Evolutionary conservation across 2,113 vertebrate species (phyloP).

Genomic region (Corynorhinus townsendii): DNA sequence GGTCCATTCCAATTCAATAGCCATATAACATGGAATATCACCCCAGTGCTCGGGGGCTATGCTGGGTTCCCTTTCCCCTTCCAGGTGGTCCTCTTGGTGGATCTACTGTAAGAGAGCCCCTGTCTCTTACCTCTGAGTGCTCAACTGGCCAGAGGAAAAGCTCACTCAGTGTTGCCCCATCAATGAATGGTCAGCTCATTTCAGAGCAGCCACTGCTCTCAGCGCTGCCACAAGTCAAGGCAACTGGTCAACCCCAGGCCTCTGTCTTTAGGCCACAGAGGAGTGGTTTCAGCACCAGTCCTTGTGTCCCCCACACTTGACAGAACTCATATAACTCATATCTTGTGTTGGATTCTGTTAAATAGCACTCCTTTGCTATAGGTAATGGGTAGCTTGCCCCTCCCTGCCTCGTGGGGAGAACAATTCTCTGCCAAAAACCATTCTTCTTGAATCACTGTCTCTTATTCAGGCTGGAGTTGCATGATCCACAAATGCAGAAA

Average conservation of each 20-base stretch:
- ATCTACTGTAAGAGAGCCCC: neutral
- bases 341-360: neutral
- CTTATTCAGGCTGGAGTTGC: too few species aligned
- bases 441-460: neutral
- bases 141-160: neutral
- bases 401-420: neutral
- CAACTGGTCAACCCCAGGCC: too few species aligned
- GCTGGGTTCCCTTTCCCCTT: neutral
- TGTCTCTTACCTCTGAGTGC: neutral
- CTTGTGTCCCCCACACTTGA: too few species aligned
- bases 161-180: neutral
- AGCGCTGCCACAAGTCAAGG: neutral
- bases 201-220: fast-evolving
- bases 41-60: neutral
- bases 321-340: neutral
- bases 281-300: neutral
- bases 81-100: neutral
- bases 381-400: neutral
- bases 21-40: neutral
- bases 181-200: fast-evolving
- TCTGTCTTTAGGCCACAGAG: neutral
- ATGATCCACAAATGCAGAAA: neutral
- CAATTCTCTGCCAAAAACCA: neutral
- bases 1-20: too few species aligned
- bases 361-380: neutral